Evolutionary conservation across 2,113 vertebrate genomes (phyloP), one percentile per base, ranked within the genome.

Genomic region (Hydrolagus affinis): DNA sequence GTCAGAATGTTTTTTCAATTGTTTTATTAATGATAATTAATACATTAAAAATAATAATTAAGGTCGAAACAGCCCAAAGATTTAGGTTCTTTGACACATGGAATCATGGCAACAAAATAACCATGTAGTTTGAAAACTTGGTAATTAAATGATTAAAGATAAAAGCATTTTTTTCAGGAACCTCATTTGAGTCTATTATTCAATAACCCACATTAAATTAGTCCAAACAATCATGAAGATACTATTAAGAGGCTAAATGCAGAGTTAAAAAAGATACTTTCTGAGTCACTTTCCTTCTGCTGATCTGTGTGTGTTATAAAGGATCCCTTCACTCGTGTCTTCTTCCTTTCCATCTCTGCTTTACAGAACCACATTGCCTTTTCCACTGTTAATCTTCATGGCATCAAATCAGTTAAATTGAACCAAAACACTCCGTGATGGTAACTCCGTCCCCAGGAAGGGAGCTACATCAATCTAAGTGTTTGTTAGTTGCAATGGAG

Each of bases 11-110:
- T 64, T 80, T 78, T 78, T 21, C 25, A 60, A 60, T 78, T 60
- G n/a, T 78, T 80, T 80, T 64, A 75, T 56, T 75, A 9, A 80
- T 30, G 60, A 80, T 60, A 59, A 78, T 28, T 28, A 11, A 25
- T 80, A 64, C 14, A 80, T 80, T 64, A 28, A 66, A 28, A 28
- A 60, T 71, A 71, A n/a, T 6, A 44, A 78, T 80, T 80, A 80
- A 44, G 14, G 7, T 80, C 59, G 1, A 25, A 23, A 9, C 19
- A 66, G 44, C 44, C 28, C 19, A 14, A 80, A 80, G 6, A 64
- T 9, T 62, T 3, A 64, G 77, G 77, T 30, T 64, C 11, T 56
- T 30, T 56, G 28, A 80, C n/a, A 25, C 25, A 60, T 23, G 28
- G 15, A 80, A 12, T 64, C 77, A 28, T 28, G 76, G 15, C 1